Base-by-base conservation (phyloP, 2,113 vertebrate species). In the Crotalus tigris region DNA sequence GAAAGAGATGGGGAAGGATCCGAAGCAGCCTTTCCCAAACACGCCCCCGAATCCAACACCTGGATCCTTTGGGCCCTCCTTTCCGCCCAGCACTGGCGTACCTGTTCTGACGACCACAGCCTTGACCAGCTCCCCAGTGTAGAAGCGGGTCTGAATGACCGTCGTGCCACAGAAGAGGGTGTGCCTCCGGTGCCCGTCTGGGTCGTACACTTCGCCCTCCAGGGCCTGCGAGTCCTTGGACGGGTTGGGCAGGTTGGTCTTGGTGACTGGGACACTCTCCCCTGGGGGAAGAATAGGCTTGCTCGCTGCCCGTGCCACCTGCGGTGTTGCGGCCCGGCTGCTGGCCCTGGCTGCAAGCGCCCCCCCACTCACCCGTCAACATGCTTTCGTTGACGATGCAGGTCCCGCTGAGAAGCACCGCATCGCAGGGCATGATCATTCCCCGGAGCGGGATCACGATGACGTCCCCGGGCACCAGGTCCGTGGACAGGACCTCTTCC, bases 301-400 rank as follows among this genome's bases (percentile, higher is more conserved):
- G 1, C 33, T 81, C 17, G 3, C 33, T 81, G 33, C 75, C 17
- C 1, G 0, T 1, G 69, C 33, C 33, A 1, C n/a, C 33, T 0
- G 7, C 3, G 3, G 33, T 3, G 0, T 10, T 21, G 7, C 0
- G 17, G 75, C 75, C 75, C 19, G 7, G 17, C 33, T 1, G 21
- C 44, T 4, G 5, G 81, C 81, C 3, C 7, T 0, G 13, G 13
- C 39, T 39, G 51, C 49, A 17, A 19, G 86, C 5, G 5, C 24
- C 29, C 29, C 12, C 12, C 29, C 5, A 81, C 39, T 96, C 97
- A 99, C 99, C 99, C 98, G 99, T 99, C 95, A 99, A 97, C 99
- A 99, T 99, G 98, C 99, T 99, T 97, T 99, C 99, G 94, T 99
- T 99, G 93, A 99, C 99, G 91, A 99, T 99, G 97, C 99, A 99